Evolutionary conservation across 35 echinoderm and acorn worm genomes (phyloP), one percentile per base, ranked within the genome.

Genomic region (Antedon bifida): DNA sequence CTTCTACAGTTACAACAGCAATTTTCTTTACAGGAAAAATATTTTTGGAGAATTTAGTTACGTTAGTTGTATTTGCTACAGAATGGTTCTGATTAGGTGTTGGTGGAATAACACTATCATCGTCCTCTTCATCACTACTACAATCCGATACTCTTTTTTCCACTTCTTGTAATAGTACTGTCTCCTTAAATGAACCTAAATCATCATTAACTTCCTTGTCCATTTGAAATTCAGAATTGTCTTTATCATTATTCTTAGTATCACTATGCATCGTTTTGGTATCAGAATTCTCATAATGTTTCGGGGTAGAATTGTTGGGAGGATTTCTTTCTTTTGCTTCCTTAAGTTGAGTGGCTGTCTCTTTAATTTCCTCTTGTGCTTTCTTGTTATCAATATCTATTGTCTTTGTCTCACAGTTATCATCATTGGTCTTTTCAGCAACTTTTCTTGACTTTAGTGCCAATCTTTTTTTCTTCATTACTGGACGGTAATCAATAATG

Each of bases 21-120:
- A n/a, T n/a, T n/a, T n/a, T n/a, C n/a, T n/a, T n/a, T n/a, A n/a
- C n/a, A n/a, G 38, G 14, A 4, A 64, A 11, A 64, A 8, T 12
- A 11, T 64, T 23, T 64, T 64, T 64, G 3, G 7, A 64, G 51
- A 64, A 12, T 64, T 21, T 64, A 64, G 5, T 64, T 64, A 1
- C 51, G 9, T 11, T 19, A 26, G 51, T 64, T 64, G 51, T 21
- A 64, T 16, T 23, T 19, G 51, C 3, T 64, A 2, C 19, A 12
- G 51, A 64, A 19, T 2, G 26, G 9, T 64, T 23, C 51, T 64
- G 51, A 21, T 64, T 34, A 0, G 78, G 78, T 80, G 78, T 80
- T 36, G 78, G 78, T 80, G 78, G 78, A 80, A 80, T 36, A 38
- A 80, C 28, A 23, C 35, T 29, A n/a, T 80, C 78, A 0, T 80